Conservation (phyloP, 2,113 vertebrate species). For the Eleginops maclovinus region DNA sequence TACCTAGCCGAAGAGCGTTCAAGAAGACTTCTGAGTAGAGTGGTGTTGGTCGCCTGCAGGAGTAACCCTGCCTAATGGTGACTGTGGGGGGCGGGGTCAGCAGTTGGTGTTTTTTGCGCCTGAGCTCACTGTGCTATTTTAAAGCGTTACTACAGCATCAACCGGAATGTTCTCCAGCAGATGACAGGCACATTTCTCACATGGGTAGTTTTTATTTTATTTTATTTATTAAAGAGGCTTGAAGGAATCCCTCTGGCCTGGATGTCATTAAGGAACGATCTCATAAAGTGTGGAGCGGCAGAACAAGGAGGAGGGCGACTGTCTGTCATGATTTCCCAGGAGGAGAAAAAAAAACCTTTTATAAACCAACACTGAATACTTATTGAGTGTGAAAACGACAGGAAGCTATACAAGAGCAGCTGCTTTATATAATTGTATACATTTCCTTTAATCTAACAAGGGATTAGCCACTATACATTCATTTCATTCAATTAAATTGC, state of each 20-base stretch:
- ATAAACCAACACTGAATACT: background rate
- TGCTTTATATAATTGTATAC: too few relatives aligned
- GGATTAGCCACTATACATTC: background rate
- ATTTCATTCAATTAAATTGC: background rate
- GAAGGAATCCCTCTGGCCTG: background rate
- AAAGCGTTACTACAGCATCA: background rate
- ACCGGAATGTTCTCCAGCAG: background rate
- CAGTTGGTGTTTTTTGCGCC: conserved; percentile 28
- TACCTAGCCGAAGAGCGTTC: background rate
- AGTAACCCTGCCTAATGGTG: conserved; percentile 41
- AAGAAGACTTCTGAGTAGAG: conserved; percentile 2
- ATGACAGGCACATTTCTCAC: conserved; percentile 10
- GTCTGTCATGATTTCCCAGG: background rate
- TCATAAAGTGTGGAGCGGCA: background rate
- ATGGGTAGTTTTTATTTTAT: conserved; percentile 3
- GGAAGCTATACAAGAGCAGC: background rate
- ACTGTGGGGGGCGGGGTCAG: conserved; percentile 50
- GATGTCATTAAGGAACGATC: conserved; percentile 21
- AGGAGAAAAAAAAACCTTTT: background rate
- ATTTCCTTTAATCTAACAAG: too few relatives aligned
- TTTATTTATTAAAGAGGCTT: conserved; percentile 5
- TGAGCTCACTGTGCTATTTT: conserved; percentile 12
- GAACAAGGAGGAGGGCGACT: background rate
- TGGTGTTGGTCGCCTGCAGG: conserved; percentile 20
- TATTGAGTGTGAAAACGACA: background rate